A percentile compares a stretch with the other conserved stretches of the same genome.
Conservation (phyloP, 2,888 invertebrate species). For the Folsomia candida region DNA sequence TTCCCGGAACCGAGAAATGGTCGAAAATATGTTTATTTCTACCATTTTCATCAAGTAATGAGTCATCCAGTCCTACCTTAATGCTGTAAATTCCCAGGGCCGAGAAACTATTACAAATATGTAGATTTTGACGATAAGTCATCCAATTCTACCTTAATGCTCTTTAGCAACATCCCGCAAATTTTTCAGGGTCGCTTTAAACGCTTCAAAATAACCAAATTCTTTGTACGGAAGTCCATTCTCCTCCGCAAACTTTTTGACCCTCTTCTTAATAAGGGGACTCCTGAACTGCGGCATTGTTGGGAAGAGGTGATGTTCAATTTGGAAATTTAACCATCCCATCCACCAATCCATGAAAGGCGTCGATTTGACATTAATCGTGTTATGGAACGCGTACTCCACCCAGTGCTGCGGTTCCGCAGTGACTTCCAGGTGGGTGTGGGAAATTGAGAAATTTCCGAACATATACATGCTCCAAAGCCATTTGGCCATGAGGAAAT, state of each 20-base stretch:
- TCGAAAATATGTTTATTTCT: no score
- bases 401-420: slow-evolving; percentile 32
- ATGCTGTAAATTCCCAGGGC: no score
- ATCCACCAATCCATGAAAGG: slow-evolving; percentile 42
- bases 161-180: background rate
- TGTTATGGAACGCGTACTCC: slow-evolving; percentile 35
- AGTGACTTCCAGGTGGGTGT: slow-evolving; percentile 18
- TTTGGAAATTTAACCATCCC: slow-evolving; percentile 29
- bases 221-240: slow-evolving; percentile 15
- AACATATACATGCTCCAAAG: background rate
- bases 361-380: slow-evolving; percentile 33
- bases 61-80: no score
- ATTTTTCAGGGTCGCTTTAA: background rate
- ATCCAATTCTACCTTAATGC: no score
- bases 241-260: slow-evolving; percentile 11
- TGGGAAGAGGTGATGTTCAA: slow-evolving; percentile 15
- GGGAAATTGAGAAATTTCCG: background rate
- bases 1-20: no score
- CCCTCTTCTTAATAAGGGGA: slow-evolving; percentile 4
- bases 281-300: slow-evolving; percentile 13
- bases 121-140: no score
- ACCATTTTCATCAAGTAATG: no score
- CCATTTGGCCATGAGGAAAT: slow-evolving; percentile 5
- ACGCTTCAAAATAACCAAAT: slow-evolving; percentile 11
- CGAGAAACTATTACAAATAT: no score